Percentiles rank a stretch among this genome's conserved stretches.
phyloP scores from a whole-genome alignment of 1,140 invertebrate genomes.

The Latrodectus geometricus region DNA sequence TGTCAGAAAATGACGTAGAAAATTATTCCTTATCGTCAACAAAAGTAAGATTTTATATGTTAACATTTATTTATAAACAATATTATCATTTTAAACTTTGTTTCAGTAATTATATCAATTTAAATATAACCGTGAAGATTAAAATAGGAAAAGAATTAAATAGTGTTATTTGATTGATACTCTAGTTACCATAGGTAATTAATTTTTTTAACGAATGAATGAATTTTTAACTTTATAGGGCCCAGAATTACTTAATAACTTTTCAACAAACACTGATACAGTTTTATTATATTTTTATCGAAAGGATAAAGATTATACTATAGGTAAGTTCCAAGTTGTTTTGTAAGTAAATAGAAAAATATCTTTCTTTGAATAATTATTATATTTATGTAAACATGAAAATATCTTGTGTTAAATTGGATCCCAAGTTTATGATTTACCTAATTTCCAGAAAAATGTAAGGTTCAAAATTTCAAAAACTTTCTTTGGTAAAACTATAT shows the following conservation, averaged over 20 bases:
- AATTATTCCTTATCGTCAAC: constrained; percentile 30
- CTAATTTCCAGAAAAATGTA: no score
- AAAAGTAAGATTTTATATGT: constrained; percentile 8
- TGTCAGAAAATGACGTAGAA: constrained; percentile 43
- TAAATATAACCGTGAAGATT: not conserved
- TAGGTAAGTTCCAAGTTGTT: constrained; percentile 18
- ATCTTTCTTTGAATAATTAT: not conserved
- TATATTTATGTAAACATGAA: not conserved
- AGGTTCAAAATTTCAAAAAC: no score
- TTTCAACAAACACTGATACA: not conserved
- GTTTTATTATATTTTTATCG: constrained; percentile 34
- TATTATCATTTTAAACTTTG: not conserved
- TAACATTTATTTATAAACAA: not conserved
- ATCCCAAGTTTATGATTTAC: no score
- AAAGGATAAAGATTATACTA: constrained; percentile 13
- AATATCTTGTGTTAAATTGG: not conserved
- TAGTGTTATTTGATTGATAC: not conserved
- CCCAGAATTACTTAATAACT: constrained; percentile 18
- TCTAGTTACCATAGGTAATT: not conserved
- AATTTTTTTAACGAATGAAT: not conserved
- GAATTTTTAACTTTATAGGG: not conserved
- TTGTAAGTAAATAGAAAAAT: not conserved
- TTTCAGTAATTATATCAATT: not conserved
- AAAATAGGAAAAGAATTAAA: not conserved
- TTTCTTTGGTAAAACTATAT: no score